Conservation (phyloP, 35 echinoderm and acorn worm species). For the Stichopus chloronotus region DNA sequence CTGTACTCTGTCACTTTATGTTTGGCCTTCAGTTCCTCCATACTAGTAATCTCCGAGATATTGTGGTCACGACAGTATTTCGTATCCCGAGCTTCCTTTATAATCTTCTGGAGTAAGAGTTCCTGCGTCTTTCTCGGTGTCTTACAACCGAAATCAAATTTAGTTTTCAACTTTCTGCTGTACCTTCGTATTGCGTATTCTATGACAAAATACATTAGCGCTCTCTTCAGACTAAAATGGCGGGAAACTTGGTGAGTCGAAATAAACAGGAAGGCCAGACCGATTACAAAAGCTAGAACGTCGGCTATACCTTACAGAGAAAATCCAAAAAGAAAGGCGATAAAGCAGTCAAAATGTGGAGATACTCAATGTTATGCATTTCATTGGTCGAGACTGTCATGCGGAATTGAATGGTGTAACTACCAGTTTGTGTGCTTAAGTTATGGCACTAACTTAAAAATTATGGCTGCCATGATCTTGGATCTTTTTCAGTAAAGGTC, state of each 20-base stretch:
- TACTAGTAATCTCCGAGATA: too few species aligned
- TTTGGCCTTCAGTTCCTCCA: slow-evolving; percentile 59
- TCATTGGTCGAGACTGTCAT: too few species aligned
- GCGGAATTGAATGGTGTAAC: too few species aligned
- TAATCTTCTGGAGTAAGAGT: not conserved
- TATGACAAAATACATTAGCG: not conserved
- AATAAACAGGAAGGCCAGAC: not conserved
- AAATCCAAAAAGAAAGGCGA: too few species aligned
- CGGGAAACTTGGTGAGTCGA: not conserved
- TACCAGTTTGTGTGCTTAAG: too few species aligned
- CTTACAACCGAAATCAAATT: not conserved
- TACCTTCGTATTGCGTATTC: not conserved
- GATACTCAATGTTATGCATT: too few species aligned
- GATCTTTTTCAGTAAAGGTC: too few species aligned
- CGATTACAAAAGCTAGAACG: not conserved
- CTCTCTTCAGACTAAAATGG: not conserved
- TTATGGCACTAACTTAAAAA: too few species aligned
- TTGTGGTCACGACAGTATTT: slow-evolving; percentile 49
- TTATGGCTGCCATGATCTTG: too few species aligned
- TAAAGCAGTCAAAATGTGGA: too few species aligned
- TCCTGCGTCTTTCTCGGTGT: slow-evolving; percentile 28
- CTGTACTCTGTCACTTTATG: slow-evolving; percentile 77
- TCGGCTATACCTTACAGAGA: not conserved
- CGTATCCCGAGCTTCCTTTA: slow-evolving; percentile 48
- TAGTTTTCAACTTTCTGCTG: not conserved